Base-by-base conservation (phyloP, 2,888 invertebrate species). In the Apamea epomidion region DNA sequence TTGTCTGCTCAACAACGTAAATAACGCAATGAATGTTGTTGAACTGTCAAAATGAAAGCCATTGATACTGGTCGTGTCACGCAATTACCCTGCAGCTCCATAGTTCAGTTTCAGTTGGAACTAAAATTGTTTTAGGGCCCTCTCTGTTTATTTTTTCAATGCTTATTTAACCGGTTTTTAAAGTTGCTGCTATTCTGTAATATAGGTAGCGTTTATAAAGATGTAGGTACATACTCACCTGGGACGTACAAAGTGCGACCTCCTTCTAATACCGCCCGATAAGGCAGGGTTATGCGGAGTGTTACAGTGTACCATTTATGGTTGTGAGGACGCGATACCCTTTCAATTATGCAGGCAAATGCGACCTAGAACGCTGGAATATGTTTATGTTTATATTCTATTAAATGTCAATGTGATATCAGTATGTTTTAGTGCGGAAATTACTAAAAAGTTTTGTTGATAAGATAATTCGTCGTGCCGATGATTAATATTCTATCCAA, bases 331-430 rank as follows among this genome's bases (percentile, higher is more conserved):
- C 91, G 90, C 83, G 87, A 83, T 89, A 88, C 88, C 88, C 85
- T 87, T 86, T 88, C 89, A 90, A 92, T 91, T 90, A 88, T 91
- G 89, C 90, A 92, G 89, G 85, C 89, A 89, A 92, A 91, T 90
- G 83, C 88, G 91, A 81, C 91, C 92, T 90, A 93, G 90, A 92
- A 91, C 91, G 89, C 67, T 21, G 74, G 73, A 83, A 79, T 80
- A 78, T 78, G 60, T 75, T 72, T 85, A 76, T 80, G 69, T 81
- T 80, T 78, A 76, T 54, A 76, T 73, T 78, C 62, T 74, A 78
- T 72, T 60, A 72, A 70, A 80, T 77, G 74, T 84, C 78, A 69
- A 77, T 58, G 65, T 67, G 72, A 68, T 73, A 76, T 14, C 62
- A 69, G 16, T 10, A 68, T 75, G 73, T 76, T 83, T 83, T 78